Conservation (phyloP, 2,113 vertebrate species). For the Pachyramphus minor region DNA sequence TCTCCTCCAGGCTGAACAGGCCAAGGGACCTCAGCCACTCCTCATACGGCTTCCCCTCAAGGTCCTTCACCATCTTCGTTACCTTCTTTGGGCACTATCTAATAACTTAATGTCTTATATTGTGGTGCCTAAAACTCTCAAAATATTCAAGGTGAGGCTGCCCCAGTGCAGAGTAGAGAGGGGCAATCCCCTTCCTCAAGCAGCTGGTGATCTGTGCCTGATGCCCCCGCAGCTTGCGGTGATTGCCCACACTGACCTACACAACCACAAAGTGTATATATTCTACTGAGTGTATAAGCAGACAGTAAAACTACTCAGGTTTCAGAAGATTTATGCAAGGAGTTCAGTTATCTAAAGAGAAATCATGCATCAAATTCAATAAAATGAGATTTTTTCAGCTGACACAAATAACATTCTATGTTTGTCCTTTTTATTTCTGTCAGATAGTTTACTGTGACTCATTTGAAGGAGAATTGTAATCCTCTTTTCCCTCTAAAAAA, state of each 20-base stretch:
- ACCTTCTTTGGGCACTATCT: no score
- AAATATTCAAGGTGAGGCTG: no score
- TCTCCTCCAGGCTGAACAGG: background rate
- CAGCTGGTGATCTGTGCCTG: no score
- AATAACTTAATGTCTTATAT: no score
- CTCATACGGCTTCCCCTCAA: no score
- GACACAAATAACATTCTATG: background rate
- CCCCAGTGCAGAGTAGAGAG: no score
- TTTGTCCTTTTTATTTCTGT: background rate
- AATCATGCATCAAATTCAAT: background rate
- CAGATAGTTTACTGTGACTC: background rate
- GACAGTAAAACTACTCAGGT: background rate
- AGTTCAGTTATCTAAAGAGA: background rate
- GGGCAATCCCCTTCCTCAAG: no score
- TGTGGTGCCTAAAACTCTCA: no score
- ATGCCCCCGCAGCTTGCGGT: background rate
- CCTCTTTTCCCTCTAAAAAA: background rate
- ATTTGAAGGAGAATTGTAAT: background rate
- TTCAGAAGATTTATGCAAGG: background rate
- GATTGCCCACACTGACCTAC: background rate
- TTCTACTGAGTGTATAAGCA: background rate
- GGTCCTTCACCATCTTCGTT: no score
- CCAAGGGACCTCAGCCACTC: no score
- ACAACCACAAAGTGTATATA: fast-evolving
- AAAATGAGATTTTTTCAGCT: background rate